Conservation (phyloP, 2,797 vertebrate species). For the Acridotheres tristis region DNA sequence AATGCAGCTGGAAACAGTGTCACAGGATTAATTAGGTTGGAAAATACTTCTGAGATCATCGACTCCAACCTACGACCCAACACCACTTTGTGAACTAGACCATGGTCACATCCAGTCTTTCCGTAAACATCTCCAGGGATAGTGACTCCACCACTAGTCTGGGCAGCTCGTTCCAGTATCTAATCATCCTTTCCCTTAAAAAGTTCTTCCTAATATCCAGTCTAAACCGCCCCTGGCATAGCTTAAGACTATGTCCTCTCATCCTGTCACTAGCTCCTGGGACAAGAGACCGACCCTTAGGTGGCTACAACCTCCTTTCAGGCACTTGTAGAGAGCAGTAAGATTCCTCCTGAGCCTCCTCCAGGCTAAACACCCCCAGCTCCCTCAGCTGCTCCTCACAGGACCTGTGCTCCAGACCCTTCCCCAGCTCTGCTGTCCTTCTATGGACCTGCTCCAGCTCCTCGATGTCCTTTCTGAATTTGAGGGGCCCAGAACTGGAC, state of each 20-base stretch:
- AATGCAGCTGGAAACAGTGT: neutral
- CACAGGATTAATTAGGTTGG: neutral
- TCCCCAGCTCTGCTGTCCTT: rapidly evolving
- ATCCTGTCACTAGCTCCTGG: neutral
- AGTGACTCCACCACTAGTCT: neutral
- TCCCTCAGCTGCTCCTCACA: neutral
- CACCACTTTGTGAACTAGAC: neutral
- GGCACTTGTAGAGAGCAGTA: neutral
- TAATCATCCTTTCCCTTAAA: neutral
- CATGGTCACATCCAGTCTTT: neutral
- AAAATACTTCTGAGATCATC: neutral
- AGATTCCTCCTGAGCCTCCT: neutral
- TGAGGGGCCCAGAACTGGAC: neutral
- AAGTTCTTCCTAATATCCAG: neutral
- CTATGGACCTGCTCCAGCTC: rapidly evolving
- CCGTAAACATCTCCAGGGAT: neutral
- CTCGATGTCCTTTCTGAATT: neutral
- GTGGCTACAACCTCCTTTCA: too few species aligned
- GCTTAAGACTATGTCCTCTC: neutral
- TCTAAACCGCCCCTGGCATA: neutral
- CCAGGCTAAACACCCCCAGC: neutral
- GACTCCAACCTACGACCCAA: neutral
- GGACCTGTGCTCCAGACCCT: neutral
- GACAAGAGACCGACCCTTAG: too few species aligned
- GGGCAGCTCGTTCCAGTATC: neutral